A percentile compares a stretch with the other conserved stretches of the same genome.
Conservation (phyloP, 2,797 vertebrate genomes). For the Coluber constrictor region DNA sequence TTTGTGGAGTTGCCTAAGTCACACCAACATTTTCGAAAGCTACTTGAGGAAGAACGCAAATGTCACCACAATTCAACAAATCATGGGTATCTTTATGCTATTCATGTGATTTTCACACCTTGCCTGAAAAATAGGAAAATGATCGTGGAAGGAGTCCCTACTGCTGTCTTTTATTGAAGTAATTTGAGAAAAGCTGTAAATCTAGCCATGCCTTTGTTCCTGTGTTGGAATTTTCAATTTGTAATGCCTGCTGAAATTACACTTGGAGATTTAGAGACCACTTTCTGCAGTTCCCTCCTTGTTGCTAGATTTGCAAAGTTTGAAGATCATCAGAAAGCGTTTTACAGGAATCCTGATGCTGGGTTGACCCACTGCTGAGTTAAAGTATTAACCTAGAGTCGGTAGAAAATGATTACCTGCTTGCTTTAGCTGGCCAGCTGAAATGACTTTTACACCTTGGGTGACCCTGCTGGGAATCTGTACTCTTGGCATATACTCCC, state of each 20-base stretch:
- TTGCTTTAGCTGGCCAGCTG: background rate
- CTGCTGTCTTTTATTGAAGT: background rate
- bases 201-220: background rate
- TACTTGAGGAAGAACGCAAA: background rate
- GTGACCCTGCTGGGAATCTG: background rate
- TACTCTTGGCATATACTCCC: background rate
- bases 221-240: background rate
- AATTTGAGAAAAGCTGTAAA: background rate
- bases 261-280: background rate
- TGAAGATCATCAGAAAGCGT: background rate
- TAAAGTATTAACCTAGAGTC: background rate
- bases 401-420: background rate
- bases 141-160: background rate
- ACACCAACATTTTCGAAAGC: background rate
- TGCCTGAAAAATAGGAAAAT: background rate
- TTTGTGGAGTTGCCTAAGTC: background rate
- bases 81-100: background rate
- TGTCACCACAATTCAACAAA: background rate
- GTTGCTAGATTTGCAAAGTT: background rate
- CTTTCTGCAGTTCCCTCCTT: background rate
- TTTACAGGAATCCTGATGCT: background rate
- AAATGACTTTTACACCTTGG: background rate
- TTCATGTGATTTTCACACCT: background rate
- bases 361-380: background rate
- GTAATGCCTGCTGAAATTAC: background rate